Evolutionary conservation across 1,140 invertebrate species (phyloP).

Genomic region (Hermetia illucens): DNA sequence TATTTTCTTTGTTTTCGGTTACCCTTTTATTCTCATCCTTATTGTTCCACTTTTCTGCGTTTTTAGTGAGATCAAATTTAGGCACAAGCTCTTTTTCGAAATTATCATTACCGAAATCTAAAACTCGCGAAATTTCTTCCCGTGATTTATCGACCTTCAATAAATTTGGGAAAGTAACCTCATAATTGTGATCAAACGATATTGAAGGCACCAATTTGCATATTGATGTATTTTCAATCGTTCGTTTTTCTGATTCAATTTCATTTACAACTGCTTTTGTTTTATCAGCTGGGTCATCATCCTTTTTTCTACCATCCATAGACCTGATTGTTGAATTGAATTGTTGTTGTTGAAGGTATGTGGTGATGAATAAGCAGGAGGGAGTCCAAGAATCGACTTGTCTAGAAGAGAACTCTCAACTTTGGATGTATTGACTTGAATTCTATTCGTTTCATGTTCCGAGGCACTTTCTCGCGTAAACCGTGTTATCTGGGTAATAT

Average conservation of each 20-base stretch:
- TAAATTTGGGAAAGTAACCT: conserved; percentile 3
- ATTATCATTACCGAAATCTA: conserved; percentile 2
- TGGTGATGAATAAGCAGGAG: background rate
- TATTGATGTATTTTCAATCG: background rate
- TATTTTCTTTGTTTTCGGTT: conserved; percentile 1
- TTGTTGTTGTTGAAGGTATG: background rate
- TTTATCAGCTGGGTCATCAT: background rate
- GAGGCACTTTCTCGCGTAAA: conserved; percentile 2
- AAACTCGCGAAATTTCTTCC: conserved; percentile 5
- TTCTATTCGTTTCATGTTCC: background rate
- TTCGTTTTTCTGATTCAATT: background rate
- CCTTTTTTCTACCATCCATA: background rate
- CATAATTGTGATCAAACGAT: background rate
- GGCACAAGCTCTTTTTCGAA: background rate
- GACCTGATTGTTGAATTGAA: background rate
- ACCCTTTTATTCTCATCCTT: background rate
- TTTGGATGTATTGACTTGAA: background rate
- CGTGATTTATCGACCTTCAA: conserved; percentile 6
- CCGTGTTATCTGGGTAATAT: background rate
- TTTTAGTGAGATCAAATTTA: conserved; percentile 1
- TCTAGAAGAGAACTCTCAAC: background rate
- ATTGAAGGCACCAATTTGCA: background rate
- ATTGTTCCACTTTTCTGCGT: background rate
- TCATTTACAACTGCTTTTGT: conserved; percentile 1
- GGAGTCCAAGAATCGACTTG: background rate